phyloP scores from a whole-genome alignment of 2,888 invertebrate genomes.

The Mythimna pallens region DNA sequence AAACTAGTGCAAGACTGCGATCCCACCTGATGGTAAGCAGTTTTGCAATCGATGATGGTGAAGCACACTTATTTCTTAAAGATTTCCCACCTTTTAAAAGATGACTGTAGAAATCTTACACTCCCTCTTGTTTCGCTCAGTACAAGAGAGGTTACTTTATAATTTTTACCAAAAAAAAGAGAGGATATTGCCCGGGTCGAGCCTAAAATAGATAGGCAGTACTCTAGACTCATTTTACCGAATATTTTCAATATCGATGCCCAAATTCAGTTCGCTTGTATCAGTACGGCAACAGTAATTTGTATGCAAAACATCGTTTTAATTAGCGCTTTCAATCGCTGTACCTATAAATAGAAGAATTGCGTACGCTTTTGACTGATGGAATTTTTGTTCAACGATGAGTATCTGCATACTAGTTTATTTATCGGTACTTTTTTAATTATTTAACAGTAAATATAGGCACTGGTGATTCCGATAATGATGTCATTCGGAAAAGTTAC shows the following conservation, averaged over 20 bases:
- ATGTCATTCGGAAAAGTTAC: too few species aligned
- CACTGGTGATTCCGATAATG: too few species aligned
- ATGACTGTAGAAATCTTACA: not conserved
- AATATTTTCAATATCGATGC: conserved; percentile 25
- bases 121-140: not conserved
- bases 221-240: conserved; percentile 1
- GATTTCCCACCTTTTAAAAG: too few species aligned
- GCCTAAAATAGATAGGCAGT: not conserved
- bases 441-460: too few species aligned
- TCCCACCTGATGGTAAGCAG: too few species aligned
- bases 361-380: conserved; percentile 15
- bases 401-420: not conserved
- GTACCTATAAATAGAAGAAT: conserved; percentile 6
- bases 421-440: too few species aligned
- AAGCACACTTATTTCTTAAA: too few species aligned
- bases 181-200: too few species aligned
- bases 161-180: too few species aligned
- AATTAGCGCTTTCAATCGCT: conserved; percentile 20
- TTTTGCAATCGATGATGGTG: too few species aligned
- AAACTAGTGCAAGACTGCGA: too few species aligned
- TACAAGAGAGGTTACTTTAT: not conserved
- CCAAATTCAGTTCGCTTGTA: conserved; percentile 22
- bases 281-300: conserved; percentile 22
- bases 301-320: conserved; percentile 43
- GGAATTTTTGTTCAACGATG: not conserved